Evolutionary conservation across 2,888 invertebrate genomes (phyloP).

Genomic region (Drosophila stalkeri): DNA sequence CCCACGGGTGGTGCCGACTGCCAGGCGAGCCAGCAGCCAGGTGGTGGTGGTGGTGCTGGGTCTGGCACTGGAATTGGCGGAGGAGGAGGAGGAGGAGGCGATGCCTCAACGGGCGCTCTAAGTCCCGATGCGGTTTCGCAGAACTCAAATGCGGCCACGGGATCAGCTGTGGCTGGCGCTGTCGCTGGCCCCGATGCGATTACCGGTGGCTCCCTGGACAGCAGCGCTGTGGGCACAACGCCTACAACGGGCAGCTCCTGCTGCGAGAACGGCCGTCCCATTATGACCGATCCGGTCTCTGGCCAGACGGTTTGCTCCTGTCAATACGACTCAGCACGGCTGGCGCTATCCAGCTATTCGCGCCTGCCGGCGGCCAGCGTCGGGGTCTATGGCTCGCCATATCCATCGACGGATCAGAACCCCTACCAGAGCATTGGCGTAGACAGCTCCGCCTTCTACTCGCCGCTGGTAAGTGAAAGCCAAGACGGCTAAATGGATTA

Average conservation of each 20-base stretch:
- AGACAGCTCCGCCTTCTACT: slow-evolving; percentile 97
- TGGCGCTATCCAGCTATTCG: slow-evolving; percentile 93
- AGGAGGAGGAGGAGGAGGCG: slow-evolving; percentile 73
- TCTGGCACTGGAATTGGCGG: slow-evolving; percentile 85
- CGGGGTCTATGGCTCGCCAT: slow-evolving; percentile 93
- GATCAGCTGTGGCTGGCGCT: slow-evolving; percentile 52
- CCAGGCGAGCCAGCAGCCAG: slow-evolving; percentile 86
- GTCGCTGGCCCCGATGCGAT: slow-evolving; percentile 44
- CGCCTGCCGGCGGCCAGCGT: slow-evolving; percentile 91
- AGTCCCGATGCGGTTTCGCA: slow-evolving; percentile 85
- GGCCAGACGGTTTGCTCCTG: slow-evolving; percentile 97
- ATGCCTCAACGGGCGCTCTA: slow-evolving; percentile 82
- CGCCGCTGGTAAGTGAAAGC: slow-evolving; percentile 93
- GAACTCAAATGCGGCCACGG: slow-evolving; percentile 83
- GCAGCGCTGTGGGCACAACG: slow-evolving; percentile 69
- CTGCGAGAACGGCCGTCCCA: slow-evolving; percentile 95
- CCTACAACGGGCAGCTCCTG: slow-evolving; percentile 86
- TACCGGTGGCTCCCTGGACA: slow-evolving; percentile 71
- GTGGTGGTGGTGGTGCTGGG: slow-evolving; percentile 84
- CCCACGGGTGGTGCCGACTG: slow-evolving; percentile 85
- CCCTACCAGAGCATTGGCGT: slow-evolving; percentile 97
- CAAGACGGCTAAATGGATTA: slow-evolving; percentile 73
- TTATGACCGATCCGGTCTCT: slow-evolving; percentile 96
- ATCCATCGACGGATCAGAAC: slow-evolving; percentile 95
- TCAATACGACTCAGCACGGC: slow-evolving; percentile 95